Evolutionary conservation across 2,797 vertebrate species (phyloP), one percentile per base, ranked within the genome.

Genomic region (Sebastes minor): DNA sequence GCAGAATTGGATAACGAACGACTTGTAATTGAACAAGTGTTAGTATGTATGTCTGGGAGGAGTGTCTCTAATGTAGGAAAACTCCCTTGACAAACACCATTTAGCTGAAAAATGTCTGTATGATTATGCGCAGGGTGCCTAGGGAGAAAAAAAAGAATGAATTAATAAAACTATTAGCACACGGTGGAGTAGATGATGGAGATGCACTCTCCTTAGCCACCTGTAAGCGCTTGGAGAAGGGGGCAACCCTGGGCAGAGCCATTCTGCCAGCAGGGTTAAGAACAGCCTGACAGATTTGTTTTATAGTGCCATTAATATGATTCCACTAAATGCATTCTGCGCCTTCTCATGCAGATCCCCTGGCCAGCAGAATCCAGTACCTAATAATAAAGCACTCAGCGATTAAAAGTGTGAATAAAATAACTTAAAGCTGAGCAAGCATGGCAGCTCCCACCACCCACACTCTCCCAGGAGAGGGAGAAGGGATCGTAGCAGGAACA

Each of bases 321-420:
- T 93, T 95, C 92, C 83, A 81, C 94, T 94, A 95, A 95, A 95
- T 94, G 92, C 94, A 92, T 94, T 93, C 92, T 85, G 87, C 86
- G 90, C 93, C 90, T 93, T 94, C 93, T 93, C 90, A 84, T 92
- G 92, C 89, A 92, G 93, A 92, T 94, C 91, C 92, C 92, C 92
- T 91, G 92, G 92, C 93, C 90, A 86, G 93, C 91, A 90, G 91
- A 94, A 94, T 93, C 92, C 93, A 76, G 91, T 91, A 95, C 94
- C 94, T 96, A 95, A 96, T 95, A 96, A 96, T 95, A 96, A 96
- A 95, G 93, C 95, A 95, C 96, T 96, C 95, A 94, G 93, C 92
- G 94, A 95, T 95, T 95, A 95, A 95, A 95, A 96, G 95, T 96
- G 95, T 95, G 93, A 95, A 96, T 95, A 95, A 94, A 95, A 95